These are phyloP conservation scores for Achlya flavicornis DNA, from an alignment of 2,888 invertebrate species.

Conservation along the genomic window DNA sequence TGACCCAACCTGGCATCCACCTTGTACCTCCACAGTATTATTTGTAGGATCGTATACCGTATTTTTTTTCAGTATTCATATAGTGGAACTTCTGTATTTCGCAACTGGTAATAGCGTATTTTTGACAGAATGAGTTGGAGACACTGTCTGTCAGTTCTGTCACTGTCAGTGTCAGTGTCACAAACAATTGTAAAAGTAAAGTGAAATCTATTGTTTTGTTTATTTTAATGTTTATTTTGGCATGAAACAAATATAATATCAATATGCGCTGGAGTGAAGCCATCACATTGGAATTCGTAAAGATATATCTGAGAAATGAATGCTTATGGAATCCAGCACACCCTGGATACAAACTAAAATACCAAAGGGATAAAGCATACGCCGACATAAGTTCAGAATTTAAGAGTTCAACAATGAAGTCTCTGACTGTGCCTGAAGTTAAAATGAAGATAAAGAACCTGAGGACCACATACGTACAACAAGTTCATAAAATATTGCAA, in stretches of 20 bases:
- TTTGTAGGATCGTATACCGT: too few relatives aligned
- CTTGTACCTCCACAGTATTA: too few relatives aligned
- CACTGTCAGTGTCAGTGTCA: neutral
- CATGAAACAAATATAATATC: slow-evolving; percentile 6
- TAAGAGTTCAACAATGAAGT: slow-evolving; percentile 55
- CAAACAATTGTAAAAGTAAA: neutral
- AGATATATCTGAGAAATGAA: slow-evolving; percentile 76
- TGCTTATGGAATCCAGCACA: slow-evolving; percentile 77
- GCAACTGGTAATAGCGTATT: too few relatives aligned
- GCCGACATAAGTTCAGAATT: slow-evolving; percentile 59
- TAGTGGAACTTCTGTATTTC: too few relatives aligned
- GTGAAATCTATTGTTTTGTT: neutral
- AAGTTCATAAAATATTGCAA: slow-evolving; percentile 73
- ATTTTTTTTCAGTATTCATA: too few relatives aligned
- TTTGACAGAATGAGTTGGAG: too few relatives aligned
- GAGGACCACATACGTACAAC: slow-evolving; percentile 76
- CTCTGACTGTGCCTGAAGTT: slow-evolving; percentile 63
- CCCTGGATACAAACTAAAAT: slow-evolving; percentile 66
- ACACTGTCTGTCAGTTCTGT: neutral
- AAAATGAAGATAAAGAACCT: slow-evolving; percentile 79
- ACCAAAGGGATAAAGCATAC: slow-evolving; percentile 67
- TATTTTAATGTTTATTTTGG: neutral
- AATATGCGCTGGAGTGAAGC: slow-evolving; percentile 77
- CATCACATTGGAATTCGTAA: slow-evolving; percentile 75
- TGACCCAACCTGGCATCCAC: too few relatives aligned